phyloP scores from a whole-genome alignment of 2,888 invertebrate species.

The Eristalis arbustorum region DNA sequence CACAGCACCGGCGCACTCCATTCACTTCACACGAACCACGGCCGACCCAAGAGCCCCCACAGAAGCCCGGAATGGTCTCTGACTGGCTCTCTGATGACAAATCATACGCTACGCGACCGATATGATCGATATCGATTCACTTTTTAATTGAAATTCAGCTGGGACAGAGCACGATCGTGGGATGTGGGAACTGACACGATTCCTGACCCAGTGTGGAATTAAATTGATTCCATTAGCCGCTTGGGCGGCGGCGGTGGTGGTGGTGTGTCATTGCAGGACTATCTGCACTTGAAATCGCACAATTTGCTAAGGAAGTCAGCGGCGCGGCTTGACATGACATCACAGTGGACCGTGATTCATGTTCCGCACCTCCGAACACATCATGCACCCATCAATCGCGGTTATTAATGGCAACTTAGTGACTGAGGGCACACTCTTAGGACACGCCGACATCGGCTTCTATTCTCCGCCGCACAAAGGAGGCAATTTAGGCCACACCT shows the following conservation, averaged over 20 bases:
- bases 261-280: not conserved
- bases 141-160: conserved; percentile 59
- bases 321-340: conserved; percentile 5
- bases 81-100: conserved; percentile 45
- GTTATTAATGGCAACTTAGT: conserved; percentile 41
- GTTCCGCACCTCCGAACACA: conserved; percentile 5
- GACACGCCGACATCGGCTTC: conserved; percentile 28
- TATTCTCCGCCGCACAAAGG: conserved; percentile 21
- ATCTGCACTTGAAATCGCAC: not conserved
- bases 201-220: conserved; percentile 6
- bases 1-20: conserved; percentile 33
- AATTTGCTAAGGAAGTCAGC: not conserved
- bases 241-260: no score
- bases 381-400: conserved; percentile 60
- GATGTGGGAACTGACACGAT: conserved; percentile 37
- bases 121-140: conserved; percentile 53
- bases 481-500: conserved; percentile 46
- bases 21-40: conserved; percentile 58
- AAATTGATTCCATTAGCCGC: conserved; percentile 24
- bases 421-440: conserved; percentile 16
- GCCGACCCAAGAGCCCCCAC: not conserved
- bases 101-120: conserved; percentile 49
- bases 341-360: not conserved
- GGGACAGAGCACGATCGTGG: conserved; percentile 25
- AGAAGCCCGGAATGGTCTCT: conserved; percentile 19